Evolutionary conservation across 2,797 vertebrate species (phyloP), one percentile per base, ranked within the genome.

Genomic region (Muscicapa striata): DNA sequence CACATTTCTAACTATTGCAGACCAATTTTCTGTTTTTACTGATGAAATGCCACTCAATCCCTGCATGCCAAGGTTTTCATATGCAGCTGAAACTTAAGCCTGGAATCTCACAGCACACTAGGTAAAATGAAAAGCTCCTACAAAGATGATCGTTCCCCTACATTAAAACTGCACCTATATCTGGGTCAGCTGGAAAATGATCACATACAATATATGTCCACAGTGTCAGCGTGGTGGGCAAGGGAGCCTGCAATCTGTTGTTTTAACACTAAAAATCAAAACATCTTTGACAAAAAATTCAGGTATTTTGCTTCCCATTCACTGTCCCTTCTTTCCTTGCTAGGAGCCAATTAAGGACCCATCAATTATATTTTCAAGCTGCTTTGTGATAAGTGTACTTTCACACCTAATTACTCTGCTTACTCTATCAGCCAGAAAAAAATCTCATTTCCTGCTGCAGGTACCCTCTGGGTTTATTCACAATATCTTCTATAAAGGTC

Each of bases 341-440:
- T 75, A 77, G 59, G 14, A 86, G 64, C 18, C 63, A 87, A 43
- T 82, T 89, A 91, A 21, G 85, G 38, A 68, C 10, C 5, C 38
- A 75, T 78, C 69, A 94, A 75, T 83, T 91, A 52, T 13, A 74
- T 57, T 91, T 85, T 88, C 58, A 83, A 57, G 46, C 40, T 63
- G 36, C 74, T 87, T 66, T 81, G 18, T 49, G 63, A 3, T 51
- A 84, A 59, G 36, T 45, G 8, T 67, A 45, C 29, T 75, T 88
- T 93, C 79, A 89, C 55, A 95, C 55, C 43, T 73, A 93, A 72
- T 87, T 88, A 94, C 36, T 63, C 36, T 17, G 41, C 38, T 81
- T 68, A 89, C 30, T 55, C 43, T 34, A 80, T 55, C 62, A 88
- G 55, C 13, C 52, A 87, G 40, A 73, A 89, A 72, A 23, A 16